Evolutionary conservation across 53 echinoderm and acorn worm species (phyloP), one percentile per base, ranked within the genome.

Genomic region (Echinometra lucunter): DNA sequence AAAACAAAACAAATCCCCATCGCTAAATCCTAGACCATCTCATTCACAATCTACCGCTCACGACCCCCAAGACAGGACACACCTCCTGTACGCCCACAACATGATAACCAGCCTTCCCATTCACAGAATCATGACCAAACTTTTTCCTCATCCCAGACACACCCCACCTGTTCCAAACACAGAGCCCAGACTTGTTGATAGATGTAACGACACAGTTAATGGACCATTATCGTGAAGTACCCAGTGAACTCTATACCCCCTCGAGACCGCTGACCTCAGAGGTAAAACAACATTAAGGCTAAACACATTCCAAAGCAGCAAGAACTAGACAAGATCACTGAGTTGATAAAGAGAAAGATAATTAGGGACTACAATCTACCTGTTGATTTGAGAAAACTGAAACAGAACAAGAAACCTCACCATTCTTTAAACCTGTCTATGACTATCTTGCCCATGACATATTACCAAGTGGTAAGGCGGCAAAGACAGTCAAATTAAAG

Each of bases 301-400:
- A 45, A 40, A 88, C 95, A 95, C 74, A 95, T 95, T 37, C 95
- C 93, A 21, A 95, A 94, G 70, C 95, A 95, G 75, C 66, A 45
- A 30, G 95, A 95, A 25, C 80, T 95, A 18, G 87, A 95, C 45
- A 93, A 55, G 49, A 56, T 94, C 5, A 93, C 66, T 47, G 92
- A 93, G 40, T 70, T 85, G 3, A 95, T 95, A 11, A 92, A 92
- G 30, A 53, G 95, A 37, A 95, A 95, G 53, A 95, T 95, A 45
- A 95, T 95, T 30, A 93, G 95, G 58, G 95, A 95, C 85, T 95
- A 95, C 58, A 95, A 95, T 44, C 66, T 94, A 23, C 93, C 95
- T 4, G n/a, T 95, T 57, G 95, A 95, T 55, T 63, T 95, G 45
- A 37, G 75, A 66, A 66, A 90, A 90, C 75, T 95, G 16, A 89